phyloP scores from a whole-genome alignment of 2,888 invertebrate species.

The Yponomeuta cagnagella region DNA sequence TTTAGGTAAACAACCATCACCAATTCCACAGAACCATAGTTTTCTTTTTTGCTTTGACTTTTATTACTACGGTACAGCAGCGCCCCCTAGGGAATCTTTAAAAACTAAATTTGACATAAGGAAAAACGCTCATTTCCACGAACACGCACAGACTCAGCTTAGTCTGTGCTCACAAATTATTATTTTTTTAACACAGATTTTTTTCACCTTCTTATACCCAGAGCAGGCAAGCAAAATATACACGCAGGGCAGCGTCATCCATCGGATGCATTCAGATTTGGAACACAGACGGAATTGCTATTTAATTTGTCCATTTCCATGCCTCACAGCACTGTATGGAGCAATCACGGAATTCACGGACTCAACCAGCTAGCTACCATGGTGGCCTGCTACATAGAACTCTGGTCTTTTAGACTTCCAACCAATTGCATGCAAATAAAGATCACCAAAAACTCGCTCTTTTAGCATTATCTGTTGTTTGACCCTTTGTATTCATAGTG shows the following conservation, averaged over 20 bases:
- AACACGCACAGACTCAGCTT: too few relatives aligned
- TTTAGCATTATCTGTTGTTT: not conserved
- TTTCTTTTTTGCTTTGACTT: not conserved
- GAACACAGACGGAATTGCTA: not conserved
- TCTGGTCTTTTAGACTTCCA: not conserved
- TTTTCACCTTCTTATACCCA: not conserved
- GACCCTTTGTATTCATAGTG: not conserved
- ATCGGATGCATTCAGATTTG: conserved; percentile 1
- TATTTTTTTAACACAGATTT: not conserved
- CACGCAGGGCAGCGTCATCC: not conserved
- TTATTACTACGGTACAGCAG: not conserved
- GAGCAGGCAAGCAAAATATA: not conserved
- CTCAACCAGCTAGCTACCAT: not conserved
- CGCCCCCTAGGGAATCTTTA: too few relatives aligned
- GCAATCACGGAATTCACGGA: conserved; percentile 8
- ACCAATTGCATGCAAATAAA: not conserved
- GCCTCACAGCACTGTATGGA: conserved; percentile 1
- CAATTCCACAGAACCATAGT: too few relatives aligned
- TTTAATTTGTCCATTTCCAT: conserved; percentile 10
- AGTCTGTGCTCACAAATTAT: too few relatives aligned
- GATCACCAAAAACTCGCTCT: not conserved
- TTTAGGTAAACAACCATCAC: too few relatives aligned
- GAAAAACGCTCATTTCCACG: too few relatives aligned
- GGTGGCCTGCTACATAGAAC: not conserved
- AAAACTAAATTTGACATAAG: too few relatives aligned